phyloP scores from a whole-genome alignment of 2,113 vertebrate genomes.

The Hippopotamus amphibius region DNA sequence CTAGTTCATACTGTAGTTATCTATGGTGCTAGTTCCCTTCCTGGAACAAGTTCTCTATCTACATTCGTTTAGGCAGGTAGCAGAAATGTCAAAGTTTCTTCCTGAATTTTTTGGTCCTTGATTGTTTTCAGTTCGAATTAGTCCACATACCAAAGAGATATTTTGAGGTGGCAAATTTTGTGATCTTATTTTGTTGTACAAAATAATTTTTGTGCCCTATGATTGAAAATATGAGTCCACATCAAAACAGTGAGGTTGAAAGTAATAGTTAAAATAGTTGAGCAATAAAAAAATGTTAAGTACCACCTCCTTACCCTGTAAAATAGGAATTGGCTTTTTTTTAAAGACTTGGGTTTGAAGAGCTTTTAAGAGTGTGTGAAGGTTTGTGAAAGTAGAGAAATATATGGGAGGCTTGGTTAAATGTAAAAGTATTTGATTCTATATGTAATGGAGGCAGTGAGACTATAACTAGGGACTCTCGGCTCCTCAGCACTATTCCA shows the following conservation, averaged over 20 bases:
- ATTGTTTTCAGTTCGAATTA: no score
- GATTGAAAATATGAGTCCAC: not conserved
- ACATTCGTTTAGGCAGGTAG: not conserved
- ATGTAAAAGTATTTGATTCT: not conserved
- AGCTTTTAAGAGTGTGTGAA: not conserved
- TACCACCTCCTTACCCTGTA: not conserved
- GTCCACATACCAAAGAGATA: no score
- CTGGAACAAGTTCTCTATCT: not conserved
- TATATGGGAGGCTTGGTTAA: not conserved
- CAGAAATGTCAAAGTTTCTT: not conserved
- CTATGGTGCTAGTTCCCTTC: not conserved
- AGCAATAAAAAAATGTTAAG: not conserved
- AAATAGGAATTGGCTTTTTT: not conserved
- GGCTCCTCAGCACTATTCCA: no score
- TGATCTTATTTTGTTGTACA: not conserved
- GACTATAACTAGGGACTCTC: no score
- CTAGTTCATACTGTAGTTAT: not conserved
- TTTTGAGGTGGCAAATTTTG: no score
- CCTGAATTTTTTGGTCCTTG: not conserved
- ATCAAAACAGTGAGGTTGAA: not conserved
- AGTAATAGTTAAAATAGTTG: conserved; percentile 16
- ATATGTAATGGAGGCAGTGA: no score
- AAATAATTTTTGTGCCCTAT: not conserved
- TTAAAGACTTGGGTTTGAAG: not conserved
- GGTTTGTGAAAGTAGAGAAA: not conserved